Evolutionary conservation across 2,797 vertebrate genomes (phyloP).

Genomic region (Streptopelia turtur): DNA sequence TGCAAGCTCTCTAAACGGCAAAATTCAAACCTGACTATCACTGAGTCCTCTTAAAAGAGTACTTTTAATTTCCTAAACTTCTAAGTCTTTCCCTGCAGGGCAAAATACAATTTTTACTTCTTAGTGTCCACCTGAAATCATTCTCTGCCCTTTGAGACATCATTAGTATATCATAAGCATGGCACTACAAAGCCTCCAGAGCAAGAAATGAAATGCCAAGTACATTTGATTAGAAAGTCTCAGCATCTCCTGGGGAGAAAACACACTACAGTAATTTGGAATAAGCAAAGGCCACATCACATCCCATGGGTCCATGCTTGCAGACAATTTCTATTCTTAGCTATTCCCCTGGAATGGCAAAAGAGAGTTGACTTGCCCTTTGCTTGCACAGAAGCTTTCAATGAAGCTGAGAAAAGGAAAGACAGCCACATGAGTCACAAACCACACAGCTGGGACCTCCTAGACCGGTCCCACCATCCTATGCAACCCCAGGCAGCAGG

Average conservation of each 20-base stretch:
- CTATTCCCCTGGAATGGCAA: neutral
- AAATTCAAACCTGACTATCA: neutral
- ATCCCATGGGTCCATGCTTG: fast-evolving
- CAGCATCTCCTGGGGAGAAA: neutral
- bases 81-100: neutral
- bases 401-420: neutral
- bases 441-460: neutral
- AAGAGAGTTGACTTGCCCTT: neutral
- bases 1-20: neutral
- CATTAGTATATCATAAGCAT: neutral
- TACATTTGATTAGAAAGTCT: neutral
- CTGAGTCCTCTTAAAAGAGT: neutral
- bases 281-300: neutral
- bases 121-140: neutral
- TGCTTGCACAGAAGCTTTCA: neutral
- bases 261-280: neutral
- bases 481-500: fast-evolving
- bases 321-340: neutral
- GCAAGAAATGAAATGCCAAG: constrained; percentile 1
- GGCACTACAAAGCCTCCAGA: neutral
- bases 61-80: neutral
- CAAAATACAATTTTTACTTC: neutral
- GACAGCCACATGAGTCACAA: neutral
- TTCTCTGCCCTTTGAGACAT: neutral
- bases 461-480: neutral